Evolutionary conservation across 2,797 vertebrate genomes (phyloP), one percentile per base, ranked within the genome.

Genomic region (Eulemur coronatus): DNA sequence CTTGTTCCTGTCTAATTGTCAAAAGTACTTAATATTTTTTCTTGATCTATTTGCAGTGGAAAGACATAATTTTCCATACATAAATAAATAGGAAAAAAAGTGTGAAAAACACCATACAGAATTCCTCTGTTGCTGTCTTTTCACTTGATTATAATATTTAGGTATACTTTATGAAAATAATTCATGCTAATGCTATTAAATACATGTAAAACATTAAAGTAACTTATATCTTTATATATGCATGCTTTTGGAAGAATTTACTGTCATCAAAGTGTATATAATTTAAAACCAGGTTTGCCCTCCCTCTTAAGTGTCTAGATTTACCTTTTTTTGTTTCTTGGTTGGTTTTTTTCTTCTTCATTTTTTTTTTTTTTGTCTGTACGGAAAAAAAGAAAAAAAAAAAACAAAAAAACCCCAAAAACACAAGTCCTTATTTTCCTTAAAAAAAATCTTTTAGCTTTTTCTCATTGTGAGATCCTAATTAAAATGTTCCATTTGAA

Each of bases 401-500:
- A 76, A 41, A 41, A n/a, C n/a, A n/a, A n/a, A n/a, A n/a, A n/a
- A n/a, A n/a, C n/a, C n/a, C 41, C 41, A 41, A 41, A 96, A 73
- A 70, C 52, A 38, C 6, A 94, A 57, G 30, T 82, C 50, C 35
- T 80, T 73, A 46, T 76, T 92, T 97, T 90, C 46, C 46, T 85
- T 65, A 48, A 87, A 50, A 93, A 84, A 78, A 7, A 43, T 22
- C 17, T 14, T 75, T 84, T 33, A 84, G 38, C 69, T 97, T 97
- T 85, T 78, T 84, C 84, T 95, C 76, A 96, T 89, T 61, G 52
- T 88, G 55, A 88, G 20, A 35, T 59, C 76, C 94, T 97, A 97
- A 98, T 98, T 98, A 98, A 98, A 98, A 97, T 97, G 97, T 98
- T 98, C 97, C 88, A 52, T 97, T 81, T 46, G 95, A 95, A 88